Base-by-base conservation (phyloP, 2,797 vertebrate genomes). In the Masticophis lateralis region DNA sequence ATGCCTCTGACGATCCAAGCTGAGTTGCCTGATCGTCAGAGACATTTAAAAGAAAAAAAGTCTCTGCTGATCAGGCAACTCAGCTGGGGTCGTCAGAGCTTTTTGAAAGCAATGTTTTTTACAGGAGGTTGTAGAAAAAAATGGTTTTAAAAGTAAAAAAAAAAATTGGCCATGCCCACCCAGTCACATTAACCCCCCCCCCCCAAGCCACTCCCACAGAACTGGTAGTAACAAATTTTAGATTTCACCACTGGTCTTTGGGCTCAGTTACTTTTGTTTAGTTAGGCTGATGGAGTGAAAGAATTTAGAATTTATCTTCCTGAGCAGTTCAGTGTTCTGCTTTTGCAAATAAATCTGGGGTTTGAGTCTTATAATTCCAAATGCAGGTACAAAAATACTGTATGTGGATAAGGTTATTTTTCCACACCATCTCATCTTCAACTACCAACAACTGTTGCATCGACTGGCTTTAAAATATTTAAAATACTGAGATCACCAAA, bases 311-410 rank as follows among this genome's bases (percentile, higher is more conserved):
- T 74, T 22, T 27, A 59, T 66, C 53, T 89, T 92, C 37, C 32
- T 51, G 37, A 47, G 13, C n/a, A 59, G 22, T 27, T 74, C 8
- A 18, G 4, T 57, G 11, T 55, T 28, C 14, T 86, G 69, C 16
- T 63, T 28, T 47, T 28, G 5, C 11, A 51, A 66, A 12, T 13
- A 56, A 2, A 53, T n/a, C 12, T 87, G 60, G n/a, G 25, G 87
- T 91, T 43, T 55, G 32, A 13, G 2, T 32, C 53, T 22, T 32
- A 22, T 18, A 5, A 11, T 9, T 47, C 7, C 12, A 20, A 83
- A 55, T 47, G 59, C 13, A 27, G 37, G 91, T 93, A 96, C 95
- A 94, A 90, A 27, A 6, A n/a, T 32, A 61, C 60, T 61, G 27
- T 28, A 16, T 16, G 47, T 56, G 3, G 63, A 16, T 12, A 51